Base-by-base conservation (phyloP, 37 sponge, comb jelly and placozoan species). In the Bolinopsis microptera region DNA sequence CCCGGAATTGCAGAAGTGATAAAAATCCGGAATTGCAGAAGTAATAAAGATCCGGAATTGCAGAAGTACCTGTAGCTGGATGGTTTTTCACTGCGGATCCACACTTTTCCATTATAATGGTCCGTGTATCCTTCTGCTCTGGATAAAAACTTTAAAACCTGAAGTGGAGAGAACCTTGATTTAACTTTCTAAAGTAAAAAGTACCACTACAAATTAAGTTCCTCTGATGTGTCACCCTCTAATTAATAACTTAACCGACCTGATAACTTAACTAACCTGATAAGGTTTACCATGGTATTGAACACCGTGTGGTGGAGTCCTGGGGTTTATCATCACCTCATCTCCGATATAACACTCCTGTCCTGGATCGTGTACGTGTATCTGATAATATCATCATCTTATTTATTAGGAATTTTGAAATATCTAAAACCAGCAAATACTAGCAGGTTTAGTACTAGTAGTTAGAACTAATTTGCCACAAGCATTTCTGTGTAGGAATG, bases 61-160 rank as follows among this genome's bases (percentile, higher is more conserved):
- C n/a, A n/a, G n/a, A n/a, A n/a, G n/a, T n/a, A n/a, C 80, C 80
- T 77, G 80, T 77, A 77, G 33, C 80, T 77, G 80, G 80, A 77
- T 31, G 80, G 80, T 77, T 77, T 77, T 18, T 77, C 36, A 3
- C 33, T 32, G 1, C 80, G 1, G 35, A 22, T 32, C 80, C 80
- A 77, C 80, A 86, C 90, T n/a, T 13, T 86, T 5, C 90, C 90
- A 22, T 35, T 86, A 48, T 86, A n/a, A 41, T 86, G 90, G 30
- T 86, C 90, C 24, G 90, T 86, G 61, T 86, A 86, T 25, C 90
- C 90, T 3, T 86, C 90, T 30, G 90, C n/a, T 39, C 35, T 86
- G 36, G 26, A 39, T 5, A 86, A 25, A 28, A 86, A 40, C 90
- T 86, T 39, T 28, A 13, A 3, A 36, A 86, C 90, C 61, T 86